A percentile compares a stretch with the other conserved stretches of the same genome.
These are phyloP conservation scores for Drosophila nr. fundita DNA, from an alignment of 2,888 invertebrate genomes.

Conservation along the genomic window DNA sequence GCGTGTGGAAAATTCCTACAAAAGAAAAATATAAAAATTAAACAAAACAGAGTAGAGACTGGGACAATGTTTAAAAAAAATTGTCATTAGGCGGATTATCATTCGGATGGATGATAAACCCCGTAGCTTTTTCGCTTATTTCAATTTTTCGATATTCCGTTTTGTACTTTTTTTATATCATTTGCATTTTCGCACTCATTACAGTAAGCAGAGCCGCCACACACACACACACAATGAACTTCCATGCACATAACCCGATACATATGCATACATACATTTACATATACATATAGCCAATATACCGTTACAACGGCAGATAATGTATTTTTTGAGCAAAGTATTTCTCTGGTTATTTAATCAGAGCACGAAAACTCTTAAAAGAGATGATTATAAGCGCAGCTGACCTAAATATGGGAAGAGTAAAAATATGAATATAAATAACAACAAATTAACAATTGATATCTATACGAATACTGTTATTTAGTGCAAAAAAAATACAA, in stretches of 20 bases:
- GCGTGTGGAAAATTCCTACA: conserved; percentile 31
- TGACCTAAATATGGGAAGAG: conserved; percentile 12
- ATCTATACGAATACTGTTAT: conserved; percentile 62
- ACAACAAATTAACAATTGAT: conserved; percentile 26
- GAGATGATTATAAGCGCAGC: conserved; percentile 24
- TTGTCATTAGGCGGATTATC: conserved; percentile 12
- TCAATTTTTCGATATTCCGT: conserved; percentile 13
- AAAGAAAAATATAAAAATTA: conserved; percentile 11
- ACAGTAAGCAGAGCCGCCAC: conserved; percentile 41
- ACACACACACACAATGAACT: conserved; percentile 43
- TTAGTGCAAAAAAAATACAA: conserved; percentile 50
- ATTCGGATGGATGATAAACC: background rate
- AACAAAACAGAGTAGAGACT: conserved; percentile 37
- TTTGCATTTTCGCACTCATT: conserved; percentile 45
- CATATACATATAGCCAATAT: conserved; percentile 30
- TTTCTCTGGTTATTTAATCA: conserved; percentile 54
- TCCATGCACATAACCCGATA: conserved; percentile 47
- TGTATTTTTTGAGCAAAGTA: conserved; percentile 75
- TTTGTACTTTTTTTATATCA: conserved; percentile 33
- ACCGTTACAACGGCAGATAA: conserved; percentile 34
- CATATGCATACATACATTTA: conserved; percentile 20
- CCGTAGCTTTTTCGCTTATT: conserved; percentile 9
- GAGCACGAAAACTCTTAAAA: conserved; percentile 25
- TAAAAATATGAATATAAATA: conserved; percentile 17
- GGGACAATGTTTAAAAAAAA: conserved; percentile 23